Evolutionary conservation across 2,113 vertebrate genomes (phyloP), one percentile per base, ranked within the genome.

Genomic region (Sapajus apella): DNA sequence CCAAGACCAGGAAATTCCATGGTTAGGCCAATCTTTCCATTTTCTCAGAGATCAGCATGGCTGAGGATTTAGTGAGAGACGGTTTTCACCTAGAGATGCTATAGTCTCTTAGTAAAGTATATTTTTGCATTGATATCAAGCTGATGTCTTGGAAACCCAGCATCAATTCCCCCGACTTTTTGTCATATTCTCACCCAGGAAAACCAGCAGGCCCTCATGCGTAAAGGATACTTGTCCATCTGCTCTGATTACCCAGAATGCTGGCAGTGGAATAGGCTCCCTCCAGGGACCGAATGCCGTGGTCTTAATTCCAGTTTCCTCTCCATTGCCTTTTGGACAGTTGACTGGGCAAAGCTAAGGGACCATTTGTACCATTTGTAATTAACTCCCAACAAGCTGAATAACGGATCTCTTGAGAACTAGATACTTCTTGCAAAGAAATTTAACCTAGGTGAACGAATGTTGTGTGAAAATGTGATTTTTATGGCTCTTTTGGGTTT

Each of bases 1-100:
- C 80, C 21, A 27, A 21, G 82, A 40, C 79, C 94, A 96, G 96
- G 97, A 97, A 98, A 96, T 86, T 96, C 92, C 90, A 96, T 56
- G 75, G 47, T 97, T 21, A 5, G 95, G 55, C 81, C 92, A 58
- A 64, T 93, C 72, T 94, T 95, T 52, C 64, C 37, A 45, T 92
- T 90, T 94, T 75, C 80, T 90, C 88, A 77, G 68, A 64, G 87
- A 94, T 75, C 23, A 82, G 83, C 55, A 76, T 79, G 40, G 35
- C 52, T 82, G 52, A 92, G 47, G 83, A 81, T 56, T 91, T 90
- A 96, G 43, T 10, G 56, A 93, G 32, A 58, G 23, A 68, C 68
- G 10, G 18, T 75, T 79, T 92, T 82, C 37, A 75, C 86, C 61
- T 83, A 6, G 85, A 90, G 77, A 81, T 90, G 20, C 52, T 76